phyloP scores from a whole-genome alignment of 2,888 invertebrate species.

The Himalopsyche japonica region DNA sequence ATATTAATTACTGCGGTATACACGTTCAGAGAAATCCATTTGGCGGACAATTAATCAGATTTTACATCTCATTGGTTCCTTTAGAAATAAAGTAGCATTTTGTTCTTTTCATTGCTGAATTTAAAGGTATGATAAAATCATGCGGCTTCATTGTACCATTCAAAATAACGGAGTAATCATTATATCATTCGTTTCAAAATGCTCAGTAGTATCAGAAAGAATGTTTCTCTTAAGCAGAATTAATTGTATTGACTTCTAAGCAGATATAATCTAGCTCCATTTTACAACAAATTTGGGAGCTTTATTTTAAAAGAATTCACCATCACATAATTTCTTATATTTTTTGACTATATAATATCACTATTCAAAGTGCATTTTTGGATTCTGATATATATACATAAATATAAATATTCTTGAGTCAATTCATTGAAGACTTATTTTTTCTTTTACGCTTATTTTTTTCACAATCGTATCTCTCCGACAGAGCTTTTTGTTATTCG shows the following conservation, averaged over 20 bases:
- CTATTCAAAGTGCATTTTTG: too few relatives aligned
- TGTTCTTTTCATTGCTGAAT: constrained; percentile 28
- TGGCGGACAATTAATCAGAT: constrained; percentile 22
- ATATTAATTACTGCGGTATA: background rate
- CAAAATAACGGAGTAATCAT: constrained; percentile 21
- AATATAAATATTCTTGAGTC: too few relatives aligned
- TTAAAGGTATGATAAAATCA: constrained; percentile 28
- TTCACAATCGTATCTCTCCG: too few relatives aligned
- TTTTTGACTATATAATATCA: too few relatives aligned
- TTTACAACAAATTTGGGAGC: background rate
- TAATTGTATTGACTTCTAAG: constrained; percentile 28
- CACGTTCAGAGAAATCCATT: background rate
- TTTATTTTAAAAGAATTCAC: background rate
- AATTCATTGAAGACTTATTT: too few relatives aligned
- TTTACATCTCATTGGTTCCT: constrained; percentile 24
- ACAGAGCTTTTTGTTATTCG: too few relatives aligned
- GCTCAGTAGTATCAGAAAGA: constrained; percentile 20
- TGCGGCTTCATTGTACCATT: constrained; percentile 13
- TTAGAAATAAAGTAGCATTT: constrained; percentile 27
- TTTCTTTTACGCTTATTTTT: too few relatives aligned
- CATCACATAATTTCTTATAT: too few relatives aligned
- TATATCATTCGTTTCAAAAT: constrained; percentile 9
- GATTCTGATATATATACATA: too few relatives aligned
- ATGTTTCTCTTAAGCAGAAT: constrained; percentile 19
- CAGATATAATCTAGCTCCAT: background rate